Base-by-base conservation (phyloP, 2,113 vertebrate species). In the Odontophorus gujanensis region DNA sequence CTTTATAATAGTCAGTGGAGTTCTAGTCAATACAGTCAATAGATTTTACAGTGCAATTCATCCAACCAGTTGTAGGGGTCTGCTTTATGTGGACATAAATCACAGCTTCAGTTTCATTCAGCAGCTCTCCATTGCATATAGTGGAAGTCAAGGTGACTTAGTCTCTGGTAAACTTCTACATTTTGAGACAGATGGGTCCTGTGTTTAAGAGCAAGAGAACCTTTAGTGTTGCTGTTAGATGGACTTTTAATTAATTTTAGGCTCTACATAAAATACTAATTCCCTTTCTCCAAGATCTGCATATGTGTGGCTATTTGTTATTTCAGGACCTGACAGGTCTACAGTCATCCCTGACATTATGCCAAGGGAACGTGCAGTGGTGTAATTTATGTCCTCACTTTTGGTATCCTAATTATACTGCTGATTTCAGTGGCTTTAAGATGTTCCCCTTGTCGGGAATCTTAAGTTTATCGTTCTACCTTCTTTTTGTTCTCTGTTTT, bases 41-140 rank as follows among this genome's bases (percentile, higher is more conserved):
- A 69, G 82, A 71, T 91, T 94, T 90, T 87, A 85, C 32, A 38
- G 38, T 74, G 50, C 47, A 77, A 59, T 88, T 90, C 38, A 80
- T 85, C 65, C 68, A 90, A 21, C 19, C 55, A 90, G n/a, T 66
- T 63, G 36, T 38, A 86, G 55, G 19, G 63, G 3, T 77, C 45
- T 87, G 30, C 61, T 93, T 91, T 74, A 59, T 26, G 40, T 34
- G 42, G 45, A 66, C 36, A 83, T 80, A 77, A 83, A 91, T 85
- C 73, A 77, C 61, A 82, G 21, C 58, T 92, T 67, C 71, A 87
- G 48, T 20, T 92, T 57, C 18, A 26, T 15, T 76, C 30, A 68
- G 14, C 28, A 69, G 0, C 38, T 42, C 7, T 47, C 22, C 14
- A 4, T 75, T 80, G 48, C 53, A 48, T 73, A 6, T 36, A 73